Evolutionary conservation across 2,888 invertebrate genomes (phyloP), one percentile per base, ranked within the genome.

Genomic region (Drosophila dives): DNA sequence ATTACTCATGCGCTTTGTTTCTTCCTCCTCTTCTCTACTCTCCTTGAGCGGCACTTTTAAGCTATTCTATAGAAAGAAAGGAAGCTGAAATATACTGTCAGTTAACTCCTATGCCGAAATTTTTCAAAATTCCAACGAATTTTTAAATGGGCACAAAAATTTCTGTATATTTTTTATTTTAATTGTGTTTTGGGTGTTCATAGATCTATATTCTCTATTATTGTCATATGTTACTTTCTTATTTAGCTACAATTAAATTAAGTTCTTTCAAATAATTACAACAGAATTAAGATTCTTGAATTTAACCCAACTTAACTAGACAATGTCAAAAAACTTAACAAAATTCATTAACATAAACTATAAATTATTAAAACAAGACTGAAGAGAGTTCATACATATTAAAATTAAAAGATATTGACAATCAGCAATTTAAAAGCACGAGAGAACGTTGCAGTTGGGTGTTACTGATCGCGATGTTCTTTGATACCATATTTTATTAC

Each of bases 1-100:
- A 80, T 80, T 83, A 72, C 80, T 80, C 68, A 83, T 80, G 72
- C 83, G 66, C 55, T 50, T 50, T 64, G 60, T 15, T 23, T 45
- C 23, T 15, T 23, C 15, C 23, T 8, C 23, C 8, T 23, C 23
- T 8, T 4, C 15, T 23, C 20, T 20, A 3, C 5, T 11, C 11
- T 45, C 8, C 3, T 20, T 20, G 7, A 12, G 12, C 45, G 20
- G 7, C 45, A 12, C 12, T 12, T 45, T 45, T 45, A 12, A 23
- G 45, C 20, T 20, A 15, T 45, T 45, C 23, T 15, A 2, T 15
- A 23, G 45, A 45, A 23, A 45, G 4, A 45, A 45, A 4, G 15
- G 23, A 45, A 15, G 15, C 23, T 45, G 4, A 45, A 45, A 45
- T 23, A 23, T 45, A 23, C 23, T 45, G 7, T 15, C 23, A 23